These are phyloP conservation scores for Coboldia fuscipes DNA, from an alignment of 1,140 invertebrate species.

Conservation along the genomic window DNA sequence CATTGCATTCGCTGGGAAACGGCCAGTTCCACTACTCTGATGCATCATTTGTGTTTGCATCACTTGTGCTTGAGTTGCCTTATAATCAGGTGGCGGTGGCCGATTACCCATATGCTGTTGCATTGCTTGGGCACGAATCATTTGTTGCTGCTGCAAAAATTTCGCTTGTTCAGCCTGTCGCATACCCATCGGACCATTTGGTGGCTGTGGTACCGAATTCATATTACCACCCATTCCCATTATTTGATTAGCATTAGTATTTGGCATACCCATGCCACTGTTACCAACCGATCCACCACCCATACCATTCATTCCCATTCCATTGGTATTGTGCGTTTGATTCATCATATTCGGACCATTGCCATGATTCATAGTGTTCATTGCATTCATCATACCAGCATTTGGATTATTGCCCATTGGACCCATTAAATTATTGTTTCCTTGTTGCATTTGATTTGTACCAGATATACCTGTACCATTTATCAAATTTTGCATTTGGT, in stretches of 20 bases:
- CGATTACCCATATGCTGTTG: constrained; percentile 17
- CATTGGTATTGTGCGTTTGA: too few relatives aligned
- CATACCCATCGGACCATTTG: constrained; percentile 20
- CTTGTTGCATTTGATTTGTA: too few relatives aligned
- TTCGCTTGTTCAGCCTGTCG: constrained; percentile 42
- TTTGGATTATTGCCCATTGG: too few relatives aligned
- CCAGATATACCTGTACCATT: constrained; percentile 4
- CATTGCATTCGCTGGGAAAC: constrained; percentile 22
- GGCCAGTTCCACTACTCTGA: constrained; percentile 22
- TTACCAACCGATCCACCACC: too few relatives aligned
- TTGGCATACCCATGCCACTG: background rate
- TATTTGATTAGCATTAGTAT: background rate
- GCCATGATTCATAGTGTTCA: too few relatives aligned
- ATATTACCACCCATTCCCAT: background rate
- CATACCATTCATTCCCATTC: too few relatives aligned
- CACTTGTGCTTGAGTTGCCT: constrained; percentile 37
- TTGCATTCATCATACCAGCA: too few relatives aligned
- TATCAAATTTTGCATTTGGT: constrained; percentile 2
- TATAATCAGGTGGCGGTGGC: constrained; percentile 56
- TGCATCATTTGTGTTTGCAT: constrained; percentile 26
- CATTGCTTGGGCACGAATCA: constrained; percentile 24
- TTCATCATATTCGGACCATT: too few relatives aligned
- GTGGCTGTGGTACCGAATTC: constrained; percentile 3
- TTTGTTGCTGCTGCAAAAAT: constrained; percentile 32
- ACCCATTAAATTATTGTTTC: too few relatives aligned